These are phyloP conservation scores for Dinoponera quadriceps DNA, from an alignment of 1,140 invertebrate genomes.

Conservation along the genomic window DNA sequence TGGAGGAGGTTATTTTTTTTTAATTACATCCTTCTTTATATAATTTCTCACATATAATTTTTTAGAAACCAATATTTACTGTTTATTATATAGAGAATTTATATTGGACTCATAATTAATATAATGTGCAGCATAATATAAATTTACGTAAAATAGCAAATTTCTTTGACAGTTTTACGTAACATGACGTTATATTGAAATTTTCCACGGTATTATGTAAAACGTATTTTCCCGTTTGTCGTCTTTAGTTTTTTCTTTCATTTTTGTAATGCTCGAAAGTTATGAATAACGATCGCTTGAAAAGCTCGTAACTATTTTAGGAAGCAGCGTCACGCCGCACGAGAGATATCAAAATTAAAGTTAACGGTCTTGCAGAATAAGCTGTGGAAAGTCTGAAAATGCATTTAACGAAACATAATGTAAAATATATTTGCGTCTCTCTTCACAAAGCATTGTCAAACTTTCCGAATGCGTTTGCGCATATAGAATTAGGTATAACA, in stretches of 20 bases:
- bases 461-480: not conserved
- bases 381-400: not conserved
- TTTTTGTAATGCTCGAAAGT: slow-evolving; percentile 1
- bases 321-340: not conserved
- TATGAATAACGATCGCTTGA: slow-evolving; percentile 2
- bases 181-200: not conserved
- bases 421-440: not conserved
- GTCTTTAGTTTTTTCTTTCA: slow-evolving; percentile 3
- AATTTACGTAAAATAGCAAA: not conserved
- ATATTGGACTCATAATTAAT: slow-evolving; percentile 19
- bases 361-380: slow-evolving; percentile 10
- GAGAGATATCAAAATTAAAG: slow-evolving; percentile 12
- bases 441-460: not conserved
- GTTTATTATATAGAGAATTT: not conserved
- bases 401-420: not conserved
- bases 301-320: slow-evolving; percentile 32
- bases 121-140: not conserved
- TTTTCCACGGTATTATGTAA: not conserved
- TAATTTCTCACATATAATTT: too few relatives aligned
- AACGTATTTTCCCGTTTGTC: not conserved
- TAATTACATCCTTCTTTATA: not conserved
- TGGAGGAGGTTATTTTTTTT: not conserved
- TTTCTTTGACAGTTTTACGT: not conserved
- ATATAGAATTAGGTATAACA: not conserved
- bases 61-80: slow-evolving; percentile 8